phyloP scores from a whole-genome alignment of 2,797 vertebrate species.

The Danio albolineatus region DNA sequence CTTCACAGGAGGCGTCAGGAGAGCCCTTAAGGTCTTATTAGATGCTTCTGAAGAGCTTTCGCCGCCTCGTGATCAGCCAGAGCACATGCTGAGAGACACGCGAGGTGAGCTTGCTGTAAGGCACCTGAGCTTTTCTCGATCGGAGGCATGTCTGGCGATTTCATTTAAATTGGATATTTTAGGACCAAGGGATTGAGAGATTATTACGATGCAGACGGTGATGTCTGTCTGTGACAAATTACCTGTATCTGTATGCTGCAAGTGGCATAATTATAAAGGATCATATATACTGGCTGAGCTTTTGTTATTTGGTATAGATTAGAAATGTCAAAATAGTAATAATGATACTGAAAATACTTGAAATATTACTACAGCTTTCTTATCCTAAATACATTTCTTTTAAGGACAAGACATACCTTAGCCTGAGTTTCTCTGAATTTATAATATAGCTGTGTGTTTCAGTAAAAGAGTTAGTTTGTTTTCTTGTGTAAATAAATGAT shows the following conservation, averaged over 20 bases:
- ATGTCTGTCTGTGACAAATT: neutral
- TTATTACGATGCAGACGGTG: neutral
- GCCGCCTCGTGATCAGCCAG: conserved; percentile 44
- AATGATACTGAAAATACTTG: neutral
- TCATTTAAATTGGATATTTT: conserved; percentile 30
- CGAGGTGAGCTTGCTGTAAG: conserved; percentile 28
- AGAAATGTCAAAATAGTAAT: neutral
- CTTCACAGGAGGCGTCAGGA: conserved; percentile 56
- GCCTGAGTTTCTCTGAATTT: too few species aligned
- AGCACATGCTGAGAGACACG: conserved; percentile 15
- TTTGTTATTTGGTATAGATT: neutral
- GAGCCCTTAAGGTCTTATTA: conserved; percentile 64
- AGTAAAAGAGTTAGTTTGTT: too few species aligned
- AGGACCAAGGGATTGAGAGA: neutral
- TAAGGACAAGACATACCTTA: too few species aligned
- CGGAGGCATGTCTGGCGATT: neutral
- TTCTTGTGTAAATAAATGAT: too few species aligned
- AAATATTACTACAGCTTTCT: neutral
- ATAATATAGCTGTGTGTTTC: too few species aligned
- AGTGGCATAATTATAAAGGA: neutral
- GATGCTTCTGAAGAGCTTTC: conserved; percentile 45
- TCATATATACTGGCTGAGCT: neutral
- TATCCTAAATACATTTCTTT: too few species aligned
- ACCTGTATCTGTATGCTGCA: neutral
- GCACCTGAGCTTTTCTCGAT: conserved; percentile 9